A percentile compares a stretch with the other conserved stretches of the same genome.
Conservation (phyloP, 2,113 vertebrate genomes). For the Alces alces region DNA sequence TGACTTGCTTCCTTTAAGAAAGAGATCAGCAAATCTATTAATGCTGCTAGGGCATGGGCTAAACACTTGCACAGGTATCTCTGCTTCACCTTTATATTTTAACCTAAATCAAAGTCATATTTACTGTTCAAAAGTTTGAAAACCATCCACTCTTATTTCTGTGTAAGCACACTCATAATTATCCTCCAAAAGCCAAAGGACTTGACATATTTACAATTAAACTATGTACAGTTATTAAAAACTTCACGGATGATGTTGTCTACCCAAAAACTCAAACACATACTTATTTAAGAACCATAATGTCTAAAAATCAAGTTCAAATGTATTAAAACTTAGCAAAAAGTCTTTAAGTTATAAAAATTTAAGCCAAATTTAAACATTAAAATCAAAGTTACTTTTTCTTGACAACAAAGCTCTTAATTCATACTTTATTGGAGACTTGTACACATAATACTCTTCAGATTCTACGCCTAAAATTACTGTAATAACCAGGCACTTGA, state of each 20-base stretch:
- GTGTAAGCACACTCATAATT: background rate
- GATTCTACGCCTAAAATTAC: background rate
- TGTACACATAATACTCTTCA: background rate
- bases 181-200: background rate
- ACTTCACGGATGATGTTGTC: background rate
- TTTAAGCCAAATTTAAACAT: background rate
- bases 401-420: background rate
- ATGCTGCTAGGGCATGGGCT: background rate
- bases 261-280: background rate
- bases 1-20: slow-evolving; percentile 31
- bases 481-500: background rate
- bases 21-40: background rate
- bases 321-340: slow-evolving; percentile 1
- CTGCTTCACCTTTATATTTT: background rate
- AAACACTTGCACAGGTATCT: background rate
- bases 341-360: background rate
- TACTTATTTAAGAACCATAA: background rate
- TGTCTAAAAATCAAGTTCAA: background rate
- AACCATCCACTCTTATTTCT: background rate
- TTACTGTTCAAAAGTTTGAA: background rate
- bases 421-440: background rate
- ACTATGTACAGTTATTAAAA: background rate
- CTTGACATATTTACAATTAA: slow-evolving; percentile 8
- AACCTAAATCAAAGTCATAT: slow-evolving; percentile 8
- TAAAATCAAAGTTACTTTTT: slow-evolving; percentile 33